Base-by-base conservation (phyloP, 30 jellyfish, hydroid and myxozoan species). In the Turritopsis rubra region DNA sequence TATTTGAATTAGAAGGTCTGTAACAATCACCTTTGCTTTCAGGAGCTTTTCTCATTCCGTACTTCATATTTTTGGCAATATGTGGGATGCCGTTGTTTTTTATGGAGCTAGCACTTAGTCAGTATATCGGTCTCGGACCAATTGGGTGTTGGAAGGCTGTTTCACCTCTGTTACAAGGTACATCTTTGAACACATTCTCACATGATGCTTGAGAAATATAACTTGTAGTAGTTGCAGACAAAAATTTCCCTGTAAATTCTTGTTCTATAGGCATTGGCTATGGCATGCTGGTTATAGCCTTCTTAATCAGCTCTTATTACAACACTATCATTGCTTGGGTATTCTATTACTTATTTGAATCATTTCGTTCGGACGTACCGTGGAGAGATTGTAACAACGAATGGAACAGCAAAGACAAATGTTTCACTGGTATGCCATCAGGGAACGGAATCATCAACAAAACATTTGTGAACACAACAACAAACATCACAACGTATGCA, bases 21-120 rank as follows among this genome's bases (percentile, higher is more conserved):
- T 3, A 41, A 41, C 60, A 3, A 41, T 13, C 60, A 41, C 13
- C 5, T n/a, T 66, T 66, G 9, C 30, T 89, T 81, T 65, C 53
- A 89, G 97, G 97, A n/a, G 97, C 97, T 16, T 90, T 90, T 72
- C 81, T 90, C 80, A 52, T 90, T n/a, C 97, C 97, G 21, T 90
- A 90, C 82, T 21, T 90, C 30, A 13, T 90, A 17, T 90, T 90
- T 53, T 84, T 90, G 65, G 82, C 84, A 25, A 77, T 90, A 27
- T 90, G 97, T 73, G 97, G 97, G 1, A 85, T 86, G 89, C 97
- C 97, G 31, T 78, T 90, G 89, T 90, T 90, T 84, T 90, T 90
- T 23, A 90, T 90, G 97, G 97, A 90, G 85, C 96, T 90, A 27
- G 81, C 97, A 9, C 75, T 90, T 29, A 89, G 96, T 21, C 97